A percentile compares a stretch with the other conserved stretches of the same genome.
phyloP scores from a whole-genome alignment of 2,797 vertebrate genomes.

The Nasua narica region DNA sequence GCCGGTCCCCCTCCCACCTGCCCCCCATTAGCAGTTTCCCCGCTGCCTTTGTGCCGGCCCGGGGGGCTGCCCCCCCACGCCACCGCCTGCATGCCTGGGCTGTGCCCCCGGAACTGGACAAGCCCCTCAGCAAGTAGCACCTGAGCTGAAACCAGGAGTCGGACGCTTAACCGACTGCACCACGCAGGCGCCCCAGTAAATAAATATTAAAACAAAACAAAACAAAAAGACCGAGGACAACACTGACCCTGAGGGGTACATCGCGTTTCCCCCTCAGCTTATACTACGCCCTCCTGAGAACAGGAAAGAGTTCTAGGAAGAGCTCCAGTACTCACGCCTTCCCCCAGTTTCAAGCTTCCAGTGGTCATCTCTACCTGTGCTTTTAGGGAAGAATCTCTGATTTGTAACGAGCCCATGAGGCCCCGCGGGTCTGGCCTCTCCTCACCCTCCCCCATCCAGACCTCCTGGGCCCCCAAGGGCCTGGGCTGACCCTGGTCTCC shows the following conservation, averaged over 20 bases:
- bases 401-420: not conserved
- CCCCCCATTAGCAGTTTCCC: too few species aligned
- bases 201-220: not conserved
- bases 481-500: not conserved
- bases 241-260: not conserved
- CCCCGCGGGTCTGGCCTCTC: not conserved
- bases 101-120: not conserved
- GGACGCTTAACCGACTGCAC: not conserved
- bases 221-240: not conserved
- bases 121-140: not conserved
- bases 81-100: not conserved
- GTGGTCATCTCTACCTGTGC: too few species aligned
- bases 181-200: not conserved
- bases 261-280: too few species aligned
- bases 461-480: not conserved
- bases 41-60: not conserved
- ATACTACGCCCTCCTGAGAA: not conserved
- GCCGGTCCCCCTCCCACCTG: not conserved
- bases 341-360: not conserved
- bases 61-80: accelerated
- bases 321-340: not conserved
- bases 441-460: not conserved
- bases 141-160: not conserved
- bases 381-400: not conserved
- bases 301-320: not conserved